phyloP scores from a whole-genome alignment of 2,888 invertebrate genomes.

The Anoplius nigerrimus region DNA sequence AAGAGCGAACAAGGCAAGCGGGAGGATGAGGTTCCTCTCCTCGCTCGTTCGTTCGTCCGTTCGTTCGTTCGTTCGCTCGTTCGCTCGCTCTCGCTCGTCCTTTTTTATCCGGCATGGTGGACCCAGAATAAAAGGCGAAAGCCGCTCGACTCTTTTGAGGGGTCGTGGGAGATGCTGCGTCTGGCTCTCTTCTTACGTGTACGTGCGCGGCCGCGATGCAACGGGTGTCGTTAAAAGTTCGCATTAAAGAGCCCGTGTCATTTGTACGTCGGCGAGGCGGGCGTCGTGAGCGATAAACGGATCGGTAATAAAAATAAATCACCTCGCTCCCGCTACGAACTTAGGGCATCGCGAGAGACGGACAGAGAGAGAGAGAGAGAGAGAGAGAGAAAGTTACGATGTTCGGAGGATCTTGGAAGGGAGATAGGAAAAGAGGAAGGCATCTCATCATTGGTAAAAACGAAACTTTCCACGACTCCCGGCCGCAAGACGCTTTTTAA shows the following conservation, averaged over 20 bases:
- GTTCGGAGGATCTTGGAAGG: background rate
- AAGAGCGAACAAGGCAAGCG: background rate
- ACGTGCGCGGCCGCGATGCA: conserved; percentile 13
- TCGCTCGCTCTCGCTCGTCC: conserved; percentile 33
- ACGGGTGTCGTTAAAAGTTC: conserved; percentile 1
- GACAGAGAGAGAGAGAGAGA: background rate
- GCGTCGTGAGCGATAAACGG: background rate
- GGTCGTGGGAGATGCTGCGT: conserved; percentile 41
- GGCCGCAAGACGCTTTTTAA: conserved; percentile 10
- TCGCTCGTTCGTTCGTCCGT: conserved; percentile 32
- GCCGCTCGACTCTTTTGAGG: conserved; percentile 45
- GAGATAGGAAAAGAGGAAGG: too few relatives aligned
- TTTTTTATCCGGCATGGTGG: conserved; percentile 45
- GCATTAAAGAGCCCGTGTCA: too few relatives aligned
- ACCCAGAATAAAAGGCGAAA: conserved; percentile 51
- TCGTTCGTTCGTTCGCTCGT: too few relatives aligned
- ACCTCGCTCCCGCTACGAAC: background rate
- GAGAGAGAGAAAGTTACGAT: background rate
- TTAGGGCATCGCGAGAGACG: background rate
- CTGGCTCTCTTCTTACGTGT: conserved; percentile 36
- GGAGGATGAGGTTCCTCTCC: conserved; percentile 25
- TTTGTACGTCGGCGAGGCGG: too few relatives aligned
- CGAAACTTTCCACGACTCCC: background rate
- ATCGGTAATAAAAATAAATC: background rate
- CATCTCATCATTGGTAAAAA: too few relatives aligned